Percentiles rank a stretch among this genome's conserved stretches.
Evolutionary conservation across 2,888 invertebrate genomes (phyloP).

Genomic region (Microplitis manilae): DNA sequence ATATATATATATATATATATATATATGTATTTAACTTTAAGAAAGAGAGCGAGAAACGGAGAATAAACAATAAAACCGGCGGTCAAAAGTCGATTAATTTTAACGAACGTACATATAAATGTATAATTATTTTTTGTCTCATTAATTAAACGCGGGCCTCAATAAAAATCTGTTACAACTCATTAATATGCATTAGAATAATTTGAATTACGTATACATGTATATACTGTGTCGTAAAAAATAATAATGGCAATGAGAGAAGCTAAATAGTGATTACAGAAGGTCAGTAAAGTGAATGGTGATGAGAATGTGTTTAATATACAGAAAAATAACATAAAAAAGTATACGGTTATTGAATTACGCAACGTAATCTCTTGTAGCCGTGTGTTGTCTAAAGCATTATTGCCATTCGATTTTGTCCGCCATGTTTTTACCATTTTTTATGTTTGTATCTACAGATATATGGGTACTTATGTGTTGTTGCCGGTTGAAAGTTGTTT

Average conservation of each 20-base stretch:
- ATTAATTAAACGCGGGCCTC: background rate
- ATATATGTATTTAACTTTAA: background rate
- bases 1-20: constrained; percentile 3
- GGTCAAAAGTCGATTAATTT: background rate
- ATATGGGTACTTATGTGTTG: constrained; percentile 8
- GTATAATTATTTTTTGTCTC: background rate
- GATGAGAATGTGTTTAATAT: constrained; percentile 33
- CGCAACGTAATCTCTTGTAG: constrained; percentile 20
- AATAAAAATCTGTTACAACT: background rate
- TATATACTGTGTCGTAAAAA: background rate
- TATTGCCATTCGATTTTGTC: constrained; percentile 23
- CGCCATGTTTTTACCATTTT: constrained; percentile 17
- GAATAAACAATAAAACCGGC: background rate
- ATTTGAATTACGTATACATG: background rate
- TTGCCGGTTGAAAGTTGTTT: constrained; percentile 30
- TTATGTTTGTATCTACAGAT: background rate
- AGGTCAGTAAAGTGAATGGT: constrained; percentile 26
- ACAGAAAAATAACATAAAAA: constrained; percentile 15
- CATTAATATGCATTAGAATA: background rate
- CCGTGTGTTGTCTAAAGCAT: background rate
- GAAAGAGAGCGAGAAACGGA: background rate
- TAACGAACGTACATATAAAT: background rate
- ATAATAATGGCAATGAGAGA: constrained; percentile 17
- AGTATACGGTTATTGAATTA: constrained; percentile 24
- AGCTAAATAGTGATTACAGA: constrained; percentile 11